Evolutionary conservation across 2,888 invertebrate species (phyloP), one percentile per base, ranked within the genome.

Genomic region (Drosophila tanythrix): DNA sequence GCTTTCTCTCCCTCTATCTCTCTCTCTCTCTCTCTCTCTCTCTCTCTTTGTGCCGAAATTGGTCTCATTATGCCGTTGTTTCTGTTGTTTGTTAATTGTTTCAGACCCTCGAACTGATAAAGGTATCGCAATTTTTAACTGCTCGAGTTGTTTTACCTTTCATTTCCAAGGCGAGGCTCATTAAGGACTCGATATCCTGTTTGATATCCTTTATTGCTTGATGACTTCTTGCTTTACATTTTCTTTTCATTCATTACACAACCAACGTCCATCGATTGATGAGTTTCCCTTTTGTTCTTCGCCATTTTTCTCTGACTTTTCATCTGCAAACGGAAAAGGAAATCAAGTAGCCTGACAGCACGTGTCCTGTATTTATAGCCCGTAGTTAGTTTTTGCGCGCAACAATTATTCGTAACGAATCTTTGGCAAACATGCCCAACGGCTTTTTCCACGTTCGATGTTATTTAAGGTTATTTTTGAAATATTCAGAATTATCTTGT

Each of bases 11-110:
- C 2, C 21, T 21, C 21, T 21, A 0, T 21, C 21, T 1, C 21
- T 21, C 21, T 21, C 21, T 83, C 29, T 11, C n/a, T 29, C 48
- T 13, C 35, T 15, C 31, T 21, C 53, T 46, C 27, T 29, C 35
- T 3, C 46, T 15, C 27, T 21, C 51, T 46, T 29, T 31, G 27
- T 4, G 72, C 58, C 60, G 69, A 81, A 86, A 85, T 85, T 87
- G 83, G 75, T 81, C 83, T 81, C 75, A 85, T 85, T 85, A 81
- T 79, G 72, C 64, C 66, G 71, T 62, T 74, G 81, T 78, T 74
- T 70, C 65, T 75, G 79, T 76, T 81, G 74, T 79, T 83, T 83
- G 83, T 84, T 87, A 87, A 87, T 87, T 87, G 87, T 82, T 87
- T 74, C 71, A 71, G 79, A 62, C 67, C 72, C 76, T 70, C 36